Percentiles rank a stretch among this genome's conserved stretches.
Conservation (phyloP, 2,888 invertebrate species). For the Agrotis puta region DNA sequence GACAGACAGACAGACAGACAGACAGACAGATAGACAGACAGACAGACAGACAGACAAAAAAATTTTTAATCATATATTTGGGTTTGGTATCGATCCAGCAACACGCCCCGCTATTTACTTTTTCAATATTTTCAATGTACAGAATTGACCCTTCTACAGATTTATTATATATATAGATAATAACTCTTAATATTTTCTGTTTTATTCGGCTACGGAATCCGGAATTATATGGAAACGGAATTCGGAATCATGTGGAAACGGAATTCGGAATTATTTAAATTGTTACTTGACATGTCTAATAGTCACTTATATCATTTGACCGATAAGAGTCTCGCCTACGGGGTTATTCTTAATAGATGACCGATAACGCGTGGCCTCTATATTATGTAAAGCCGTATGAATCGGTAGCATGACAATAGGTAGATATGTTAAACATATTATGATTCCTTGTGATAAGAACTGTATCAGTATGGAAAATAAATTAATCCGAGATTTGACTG, state of each 20-base stretch:
- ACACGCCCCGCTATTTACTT: no score
- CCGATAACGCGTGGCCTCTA: slow-evolving; percentile 14
- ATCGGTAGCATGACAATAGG: background rate
- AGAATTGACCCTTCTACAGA: no score
- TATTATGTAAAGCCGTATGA: background rate
- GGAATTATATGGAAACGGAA: background rate
- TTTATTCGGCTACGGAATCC: slow-evolving; percentile 4
- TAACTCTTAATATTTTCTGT: background rate
- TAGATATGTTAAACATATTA: background rate
- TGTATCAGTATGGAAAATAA: background rate
- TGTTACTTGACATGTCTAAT: slow-evolving; percentile 30
- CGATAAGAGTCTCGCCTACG: slow-evolving; percentile 35
- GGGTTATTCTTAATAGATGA: slow-evolving; percentile 10
- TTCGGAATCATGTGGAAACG: background rate
- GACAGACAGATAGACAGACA: no score
- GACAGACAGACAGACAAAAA: no score
- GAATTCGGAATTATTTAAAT: slow-evolving; percentile 4
- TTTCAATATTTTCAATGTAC: no score
- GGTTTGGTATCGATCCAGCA: no score
- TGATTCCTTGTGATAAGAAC: background rate
- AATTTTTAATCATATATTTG: no score
- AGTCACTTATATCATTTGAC: slow-evolving; percentile 19
- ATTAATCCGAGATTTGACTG: background rate
- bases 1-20: no score
- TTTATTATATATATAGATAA: no score